phyloP scores from a whole-genome alignment of 53 echinoderm and acorn worm genomes.

The Zoroaster sp. region DNA sequence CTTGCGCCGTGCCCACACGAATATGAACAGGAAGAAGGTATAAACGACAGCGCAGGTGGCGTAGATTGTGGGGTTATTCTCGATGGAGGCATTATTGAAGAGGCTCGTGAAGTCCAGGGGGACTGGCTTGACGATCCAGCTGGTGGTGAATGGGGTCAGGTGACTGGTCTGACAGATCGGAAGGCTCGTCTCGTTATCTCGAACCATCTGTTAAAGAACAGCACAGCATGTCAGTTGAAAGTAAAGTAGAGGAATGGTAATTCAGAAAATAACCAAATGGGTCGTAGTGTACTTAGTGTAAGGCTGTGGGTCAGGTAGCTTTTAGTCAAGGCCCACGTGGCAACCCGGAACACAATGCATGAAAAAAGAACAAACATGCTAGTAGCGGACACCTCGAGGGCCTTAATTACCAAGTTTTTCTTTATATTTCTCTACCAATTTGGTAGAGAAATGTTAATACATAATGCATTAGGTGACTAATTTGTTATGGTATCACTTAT shows the following conservation, averaged over 20 bases:
- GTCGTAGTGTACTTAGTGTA: no score
- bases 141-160: slow-evolving; percentile 84
- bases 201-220: slow-evolving; percentile 50
- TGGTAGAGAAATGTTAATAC: no score
- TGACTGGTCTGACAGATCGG: slow-evolving; percentile 79
- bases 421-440: no score
- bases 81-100: slow-evolving; percentile 62
- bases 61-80: slow-evolving; percentile 77
- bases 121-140: slow-evolving; percentile 90
- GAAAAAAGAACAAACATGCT: no score
- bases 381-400: no score
- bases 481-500: no score
- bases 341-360: no score
- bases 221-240: background rate
- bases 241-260: background rate
- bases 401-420: no score
- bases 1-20: slow-evolving; percentile 90
- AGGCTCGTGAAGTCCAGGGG: slow-evolving; percentile 86
- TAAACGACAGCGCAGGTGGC: slow-evolving; percentile 70
- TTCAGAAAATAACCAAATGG: no score
- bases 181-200: background rate
- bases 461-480: no score
- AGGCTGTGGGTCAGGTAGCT: no score
- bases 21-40: slow-evolving; percentile 73
- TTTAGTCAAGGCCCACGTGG: no score